Evolutionary conservation across 2,888 invertebrate genomes (phyloP), one percentile per base, ranked within the genome.

Genomic region (Imbricaverruca yamaguchii): DNA sequence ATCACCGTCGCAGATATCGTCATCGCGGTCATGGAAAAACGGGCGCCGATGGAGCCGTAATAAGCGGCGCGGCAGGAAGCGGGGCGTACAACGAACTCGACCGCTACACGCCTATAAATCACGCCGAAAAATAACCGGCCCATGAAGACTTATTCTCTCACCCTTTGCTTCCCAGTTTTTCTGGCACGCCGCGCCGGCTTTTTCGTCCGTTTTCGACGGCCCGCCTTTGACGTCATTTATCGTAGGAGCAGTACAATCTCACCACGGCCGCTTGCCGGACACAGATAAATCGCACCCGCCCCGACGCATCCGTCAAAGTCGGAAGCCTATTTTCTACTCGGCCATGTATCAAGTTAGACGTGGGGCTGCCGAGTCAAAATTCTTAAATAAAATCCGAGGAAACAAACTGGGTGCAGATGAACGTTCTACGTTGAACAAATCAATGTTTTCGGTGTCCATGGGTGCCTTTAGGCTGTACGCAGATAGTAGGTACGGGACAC

Each of bases 121-220:
- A 79, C 57, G n/a, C 55, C 57, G 25, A 79, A 18, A 59, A 79
- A 79, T 79, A 23, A 56, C 79, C 79, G 57, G 79, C 79, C 57
- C 57, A 79, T 79, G 79, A 79, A 79, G 79, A 79, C 79, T 79
- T 79, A 79, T 79, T 79, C 57, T 79, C 79, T 79, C 79, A 57
- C 74, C 74, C 74, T 55, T 55, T 55, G 74, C 74, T 55, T 53
- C 53, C 74, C 74, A 55, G 74, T 74, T 74, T 74, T 74, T 74
- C 74, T 74, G 79, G 79, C 79, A 57, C 57, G 9, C 55, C 15
- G 23, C 23, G 79, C 23, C 57, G 79, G 12, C 57, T 74, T 74
- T 74, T 74, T 79, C 79, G 79, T 59, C 79, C 23, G 57, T 79
- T 79, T 79, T 79, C 57, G 79, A 8, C 57, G 57, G 57, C 23